Conservation (phyloP, 1,140 invertebrate species). For the Delia radicum region DNA sequence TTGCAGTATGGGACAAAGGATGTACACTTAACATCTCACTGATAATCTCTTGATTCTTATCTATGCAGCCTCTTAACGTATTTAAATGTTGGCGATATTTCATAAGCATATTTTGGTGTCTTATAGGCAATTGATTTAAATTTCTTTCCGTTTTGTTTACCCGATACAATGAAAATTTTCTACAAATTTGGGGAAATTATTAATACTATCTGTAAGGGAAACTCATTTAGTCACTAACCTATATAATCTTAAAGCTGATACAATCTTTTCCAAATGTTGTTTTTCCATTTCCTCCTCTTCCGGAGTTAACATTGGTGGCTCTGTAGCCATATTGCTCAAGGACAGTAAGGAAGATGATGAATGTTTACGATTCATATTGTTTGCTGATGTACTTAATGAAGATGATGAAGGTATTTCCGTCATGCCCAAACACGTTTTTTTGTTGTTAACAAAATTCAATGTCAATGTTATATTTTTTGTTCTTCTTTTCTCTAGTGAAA, state of each 20-base stretch:
- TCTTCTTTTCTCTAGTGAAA: not conserved
- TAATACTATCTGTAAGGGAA: not conserved
- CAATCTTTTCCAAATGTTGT: conserved; percentile 26
- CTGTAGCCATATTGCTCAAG: conserved; percentile 1
- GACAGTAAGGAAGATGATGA: not conserved
- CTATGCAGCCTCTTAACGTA: conserved; percentile 75
- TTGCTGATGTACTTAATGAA: not conserved
- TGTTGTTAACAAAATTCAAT: not conserved
- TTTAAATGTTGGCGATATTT: conserved; percentile 77
- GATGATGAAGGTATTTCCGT: not conserved
- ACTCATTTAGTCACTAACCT: not conserved
- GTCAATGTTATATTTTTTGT: not conserved
- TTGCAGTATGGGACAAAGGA: not conserved
- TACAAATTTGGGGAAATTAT: conserved; percentile 39
- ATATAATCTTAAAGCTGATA: conserved; percentile 27
- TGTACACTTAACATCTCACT: conserved; percentile 68
- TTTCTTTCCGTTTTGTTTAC: conserved; percentile 75
- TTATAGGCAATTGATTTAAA: conserved; percentile 69
- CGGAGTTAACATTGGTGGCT: conserved; percentile 25
- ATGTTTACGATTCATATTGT: conserved; percentile 1
- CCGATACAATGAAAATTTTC: conserved; percentile 64
- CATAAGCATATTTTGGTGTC: conserved; percentile 74
- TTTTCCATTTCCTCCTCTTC: conserved; percentile 27
- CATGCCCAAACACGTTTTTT: conserved; percentile 26
- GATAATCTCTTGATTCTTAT: conserved; percentile 82